Evolutionary conservation across 92 coral and sea anemone genomes (phyloP), one percentile per base, ranked within the genome.

Genomic region (Palythoa grandis): DNA sequence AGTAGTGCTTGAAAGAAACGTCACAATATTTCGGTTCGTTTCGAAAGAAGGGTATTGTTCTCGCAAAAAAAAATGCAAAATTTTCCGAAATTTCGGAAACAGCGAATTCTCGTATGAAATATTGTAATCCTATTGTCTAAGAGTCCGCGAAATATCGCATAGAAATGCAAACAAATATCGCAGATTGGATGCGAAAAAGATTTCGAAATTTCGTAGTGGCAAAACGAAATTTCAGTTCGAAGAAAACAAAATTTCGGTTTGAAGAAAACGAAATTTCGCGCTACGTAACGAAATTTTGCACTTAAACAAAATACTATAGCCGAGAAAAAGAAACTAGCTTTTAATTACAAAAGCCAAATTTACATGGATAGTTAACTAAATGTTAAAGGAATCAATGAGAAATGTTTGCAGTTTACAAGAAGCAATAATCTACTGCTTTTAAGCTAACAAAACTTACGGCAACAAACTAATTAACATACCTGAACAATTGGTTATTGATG

Each of bases 151-250:
- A n/a, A n/a, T n/a, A n/a, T n/a, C n/a, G n/a, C n/a, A n/a, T n/a
- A n/a, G n/a, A n/a, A 53, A 24, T 10, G 37, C 65, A 9, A n/a
- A n/a, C n/a, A 52, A 19, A n/a, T 76, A 5, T 77, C 61, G 40
- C 47, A 0, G 65, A 43, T 74, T 70, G 61, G 24, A 53, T 53
- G 58, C 58, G 14, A 53, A 53, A 53, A 53, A 53, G 58, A 53
- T 53, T 53, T 2, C 58, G 9, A 53, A 53, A 3, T 53, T 8
- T 8, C 58, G 9, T 53, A 3, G 58, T 53, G 83, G 67, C 88
- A 85, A 56, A 70, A 85, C 61, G 77, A 85, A 43, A 13, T 75
- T 56, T 85, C 88, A 53, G 2, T 10, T 11, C 14, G 58, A 16
- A 10, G n/a, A 53, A 53, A 5, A 53, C 58, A 5, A 53, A 52